Evolutionary conservation across 2,113 vertebrate genomes (phyloP).

Genomic region (Eleginops maclovinus): DNA sequence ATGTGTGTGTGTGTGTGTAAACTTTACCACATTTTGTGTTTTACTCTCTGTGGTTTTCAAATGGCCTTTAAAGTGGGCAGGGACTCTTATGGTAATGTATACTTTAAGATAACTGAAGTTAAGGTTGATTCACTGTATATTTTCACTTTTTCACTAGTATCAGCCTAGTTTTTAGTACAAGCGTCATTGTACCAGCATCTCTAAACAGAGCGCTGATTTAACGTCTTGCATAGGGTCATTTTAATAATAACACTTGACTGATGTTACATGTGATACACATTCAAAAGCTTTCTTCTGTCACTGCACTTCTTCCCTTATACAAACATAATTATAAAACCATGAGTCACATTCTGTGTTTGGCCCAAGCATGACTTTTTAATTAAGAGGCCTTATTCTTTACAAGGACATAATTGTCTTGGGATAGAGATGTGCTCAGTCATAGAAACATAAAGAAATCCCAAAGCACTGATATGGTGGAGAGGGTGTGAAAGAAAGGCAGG

Average conservation of each 20-base stretch:
- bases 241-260: neutral
- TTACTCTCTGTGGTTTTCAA: too few relatives aligned
- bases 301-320: neutral
- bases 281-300: neutral
- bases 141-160: neutral
- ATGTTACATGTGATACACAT: neutral
- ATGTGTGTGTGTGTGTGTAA: too few relatives aligned
- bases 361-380: slow-evolving; percentile 39
- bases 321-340: slow-evolving; percentile 24
- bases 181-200: too few relatives aligned
- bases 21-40: too few relatives aligned
- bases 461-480: slow-evolving; percentile 7
- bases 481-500: slow-evolving; percentile 20
- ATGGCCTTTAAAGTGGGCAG: too few relatives aligned
- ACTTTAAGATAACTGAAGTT: too few relatives aligned
- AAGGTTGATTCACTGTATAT: too few relatives aligned
- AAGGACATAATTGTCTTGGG: slow-evolving; percentile 45
- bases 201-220: neutral
- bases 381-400: slow-evolving; percentile 40
- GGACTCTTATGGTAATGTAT: too few relatives aligned
- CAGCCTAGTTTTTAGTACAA: neutral
- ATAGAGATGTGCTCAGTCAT: slow-evolving; percentile 55
- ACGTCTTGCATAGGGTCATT: neutral
- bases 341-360: slow-evolving; percentile 30
- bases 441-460: slow-evolving; percentile 56